Base-by-base conservation (phyloP, 2,797 vertebrate species). In the Gephyroberyx darwinii region DNA sequence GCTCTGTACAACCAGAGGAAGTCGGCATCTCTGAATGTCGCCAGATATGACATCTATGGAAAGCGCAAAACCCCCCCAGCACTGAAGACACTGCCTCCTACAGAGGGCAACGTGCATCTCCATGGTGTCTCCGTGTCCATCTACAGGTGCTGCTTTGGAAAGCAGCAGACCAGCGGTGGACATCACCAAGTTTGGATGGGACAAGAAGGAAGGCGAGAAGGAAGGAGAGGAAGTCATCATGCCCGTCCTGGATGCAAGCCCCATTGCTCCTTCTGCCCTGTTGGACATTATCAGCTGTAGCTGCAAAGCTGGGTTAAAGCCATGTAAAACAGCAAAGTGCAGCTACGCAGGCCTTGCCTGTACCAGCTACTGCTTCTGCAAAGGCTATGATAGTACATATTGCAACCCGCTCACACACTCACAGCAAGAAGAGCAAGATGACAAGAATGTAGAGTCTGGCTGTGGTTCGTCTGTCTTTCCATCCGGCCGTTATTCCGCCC, bases 201-300 rank as follows among this genome's bases (percentile, higher is more conserved):
- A 26, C 26, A 55, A 37, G 47, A 37, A 66, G 35, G 64, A 26
- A 37, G 56, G 26, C 26, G 26, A 26, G 26, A 26, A 26, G 26
- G 26, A 26, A 26, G 26, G 26, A 19, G 65, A 41, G 26, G 30
- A 26, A 26, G 26, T 57, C 41, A 45, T 68, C 54, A 35, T 58
- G 54, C 65, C 41, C 30, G 13, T 58, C 39, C 56, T 50, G 45
- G 55, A 51, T 69, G 55, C 51, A 66, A 66, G 64, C n/a, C 63
- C 50, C 8, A 12, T 66, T 66, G 35, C 51, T 66, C 64, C 64
- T 59, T 13, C 66, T 57, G 39, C 30, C 43, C 43, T 58, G 55
- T 58, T 68, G 43, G 65, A 48, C 41, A 35, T 68, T 55, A 58
- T 68, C 51, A 58, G 54, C 65, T 68, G 54, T 58, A 50, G 65